Conservation (phyloP, 2,113 vertebrate genomes). For the Platysteira castanea region DNA sequence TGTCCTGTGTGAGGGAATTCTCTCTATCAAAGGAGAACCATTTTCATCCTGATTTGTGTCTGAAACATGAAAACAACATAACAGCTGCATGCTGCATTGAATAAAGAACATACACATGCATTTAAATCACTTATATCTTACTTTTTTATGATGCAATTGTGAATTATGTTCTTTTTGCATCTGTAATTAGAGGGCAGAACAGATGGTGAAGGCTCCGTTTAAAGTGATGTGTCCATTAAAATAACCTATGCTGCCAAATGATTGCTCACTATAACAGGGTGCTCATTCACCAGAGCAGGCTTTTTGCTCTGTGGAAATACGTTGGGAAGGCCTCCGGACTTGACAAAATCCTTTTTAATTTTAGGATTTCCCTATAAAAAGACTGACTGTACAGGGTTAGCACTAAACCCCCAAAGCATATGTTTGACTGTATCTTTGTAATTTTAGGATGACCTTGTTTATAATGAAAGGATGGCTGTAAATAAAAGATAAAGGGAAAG, state of each 20-base stretch:
- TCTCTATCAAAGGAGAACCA: conserved; percentile 62
- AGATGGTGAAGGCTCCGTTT: conserved; percentile 83
- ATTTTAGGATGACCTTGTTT: conserved; percentile 75
- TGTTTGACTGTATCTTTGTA: conserved; percentile 65
- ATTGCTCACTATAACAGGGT: conserved; percentile 76
- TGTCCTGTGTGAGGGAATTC: conserved; percentile 49
- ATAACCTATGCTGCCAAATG: conserved; percentile 83
- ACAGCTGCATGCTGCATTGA: conserved; percentile 83
- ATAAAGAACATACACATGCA: conserved; percentile 84
- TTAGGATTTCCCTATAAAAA: conserved; percentile 67
- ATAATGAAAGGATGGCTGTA: conserved; percentile 47
- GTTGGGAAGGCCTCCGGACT: conserved; percentile 64
- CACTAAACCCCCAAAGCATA: conserved; percentile 53
- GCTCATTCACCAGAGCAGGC: conserved; percentile 67
- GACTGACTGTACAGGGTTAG: conserved; percentile 23
- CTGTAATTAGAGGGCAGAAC: conserved; percentile 88
- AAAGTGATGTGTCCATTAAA: conserved; percentile 87
- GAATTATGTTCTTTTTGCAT: conserved; percentile 78
- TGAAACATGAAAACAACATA: conserved; percentile 82
- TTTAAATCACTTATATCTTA: conserved; percentile 88
- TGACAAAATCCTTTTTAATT: conserved; percentile 71
- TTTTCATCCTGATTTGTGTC: conserved; percentile 79
- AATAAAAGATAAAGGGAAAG: not conserved
- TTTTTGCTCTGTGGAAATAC: conserved; percentile 67
- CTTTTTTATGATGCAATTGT: conserved; percentile 75